Percentiles rank a stretch among this genome's conserved stretches.
These are phyloP conservation scores for Enteromius afrohamiltoni DNA, from an alignment of 2,797 vertebrate genomes.

Conservation along the genomic window DNA sequence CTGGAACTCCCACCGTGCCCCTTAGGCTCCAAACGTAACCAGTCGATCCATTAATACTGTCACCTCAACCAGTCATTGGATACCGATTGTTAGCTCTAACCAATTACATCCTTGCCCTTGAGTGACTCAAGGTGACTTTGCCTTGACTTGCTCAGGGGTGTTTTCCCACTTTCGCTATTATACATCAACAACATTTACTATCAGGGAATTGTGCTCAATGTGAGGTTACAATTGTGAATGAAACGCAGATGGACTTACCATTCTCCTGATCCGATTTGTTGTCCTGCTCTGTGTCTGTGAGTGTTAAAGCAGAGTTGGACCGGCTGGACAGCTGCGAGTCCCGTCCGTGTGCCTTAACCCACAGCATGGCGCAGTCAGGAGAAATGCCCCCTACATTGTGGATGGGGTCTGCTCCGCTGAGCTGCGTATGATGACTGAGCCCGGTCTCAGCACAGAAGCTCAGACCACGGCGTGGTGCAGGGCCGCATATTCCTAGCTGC, in stretches of 20 bases:
- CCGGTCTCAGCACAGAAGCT: conserved; percentile 95
- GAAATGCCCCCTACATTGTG: conserved; percentile 93
- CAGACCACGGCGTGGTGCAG: conserved; percentile 89
- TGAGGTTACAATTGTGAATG: conserved; percentile 28
- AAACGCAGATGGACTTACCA: conserved; percentile 83
- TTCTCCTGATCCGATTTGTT: conserved; percentile 97
- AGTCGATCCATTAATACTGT: conserved; percentile 33
- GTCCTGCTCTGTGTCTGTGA: conserved; percentile 97
- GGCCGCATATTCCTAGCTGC: conserved; percentile 96
- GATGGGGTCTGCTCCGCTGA: conserved; percentile 85
- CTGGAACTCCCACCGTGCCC: conserved; percentile 37
- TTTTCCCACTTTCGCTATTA: conserved; percentile 15
- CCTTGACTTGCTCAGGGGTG: conserved; percentile 13
- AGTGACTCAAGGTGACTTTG: conserved; percentile 49
- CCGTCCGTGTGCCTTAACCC: conserved; percentile 90
- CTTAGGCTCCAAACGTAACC: conserved; percentile 24
- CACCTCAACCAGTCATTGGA: conserved; percentile 19
- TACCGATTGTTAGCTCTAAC: conserved; percentile 27
- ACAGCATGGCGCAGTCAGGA: conserved; percentile 94
- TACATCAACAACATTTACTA: background rate
- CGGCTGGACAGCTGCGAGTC: conserved; percentile 95
- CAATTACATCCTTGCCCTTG: conserved; percentile 38
- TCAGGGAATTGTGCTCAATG: background rate
- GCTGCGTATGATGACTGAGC: conserved; percentile 86
- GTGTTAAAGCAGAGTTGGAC: conserved; percentile 96